phyloP scores from a whole-genome alignment of 2,888 invertebrate genomes.

The Nephrotoma guestfalica region DNA sequence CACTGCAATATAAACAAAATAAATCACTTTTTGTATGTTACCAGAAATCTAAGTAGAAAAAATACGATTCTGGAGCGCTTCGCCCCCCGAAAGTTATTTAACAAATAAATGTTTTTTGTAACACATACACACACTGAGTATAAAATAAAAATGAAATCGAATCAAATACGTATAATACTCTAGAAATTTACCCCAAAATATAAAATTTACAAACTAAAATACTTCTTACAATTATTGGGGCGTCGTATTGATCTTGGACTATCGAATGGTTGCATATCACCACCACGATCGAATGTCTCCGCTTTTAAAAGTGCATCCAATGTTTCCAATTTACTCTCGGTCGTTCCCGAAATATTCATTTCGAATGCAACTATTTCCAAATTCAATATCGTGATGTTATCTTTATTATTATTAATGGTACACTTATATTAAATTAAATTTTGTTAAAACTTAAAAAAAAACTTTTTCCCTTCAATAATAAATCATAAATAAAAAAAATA shows the following conservation, averaged over 20 bases:
- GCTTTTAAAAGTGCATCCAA: conserved; percentile 61
- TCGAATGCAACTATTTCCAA: not conserved
- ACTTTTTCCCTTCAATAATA: not conserved
- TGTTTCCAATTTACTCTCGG: conserved; percentile 68
- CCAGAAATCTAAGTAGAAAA: not conserved
- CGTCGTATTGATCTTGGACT: conserved; percentile 37
- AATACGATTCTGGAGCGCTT: not conserved
- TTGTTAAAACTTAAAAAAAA: not conserved
- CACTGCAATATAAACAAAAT: conserved; percentile 13
- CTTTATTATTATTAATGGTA: not conserved
- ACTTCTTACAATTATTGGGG: conserved; percentile 50
- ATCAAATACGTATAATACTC: not conserved
- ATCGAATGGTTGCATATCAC: conserved; percentile 24
- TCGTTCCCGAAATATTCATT: conserved; percentile 48
- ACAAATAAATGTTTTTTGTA: not conserved
- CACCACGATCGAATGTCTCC: conserved; percentile 24
- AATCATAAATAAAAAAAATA: not conserved
- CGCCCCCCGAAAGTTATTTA: not conserved
- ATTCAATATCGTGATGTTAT: not conserved
- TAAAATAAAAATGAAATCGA: not conserved
- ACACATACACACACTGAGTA: not conserved
- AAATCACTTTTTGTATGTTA: not conserved
- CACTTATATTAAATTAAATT: not conserved
- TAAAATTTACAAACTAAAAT: not conserved
- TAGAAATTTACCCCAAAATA: not conserved